phyloP scores from a whole-genome alignment of 37 sponge, comb jelly and placozoan species.

The Halichondria panicea region DNA sequence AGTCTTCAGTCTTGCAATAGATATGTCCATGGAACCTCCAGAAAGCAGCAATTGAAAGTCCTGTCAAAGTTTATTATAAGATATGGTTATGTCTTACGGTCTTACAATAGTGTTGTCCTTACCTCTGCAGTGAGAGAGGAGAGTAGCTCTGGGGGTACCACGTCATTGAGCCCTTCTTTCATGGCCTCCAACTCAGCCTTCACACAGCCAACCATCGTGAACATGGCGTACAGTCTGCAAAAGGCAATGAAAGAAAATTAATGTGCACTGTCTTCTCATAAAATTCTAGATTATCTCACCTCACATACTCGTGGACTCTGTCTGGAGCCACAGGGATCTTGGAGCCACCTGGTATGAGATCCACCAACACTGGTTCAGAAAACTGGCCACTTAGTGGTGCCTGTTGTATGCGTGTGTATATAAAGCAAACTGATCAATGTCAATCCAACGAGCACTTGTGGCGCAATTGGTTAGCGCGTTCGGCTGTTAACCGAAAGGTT shows the following conservation, averaged over 20 bases:
- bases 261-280: neutral
- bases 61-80: conserved; percentile 17
- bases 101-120: no score
- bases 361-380: conserved; percentile 53
- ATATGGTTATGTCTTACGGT: neutral
- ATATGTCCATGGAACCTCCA: conserved; percentile 85
- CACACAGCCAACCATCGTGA: conserved; percentile 83
- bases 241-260: no score
- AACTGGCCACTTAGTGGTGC: conserved; percentile 50
- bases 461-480: no score
- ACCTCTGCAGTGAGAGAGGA: conserved; percentile 88
- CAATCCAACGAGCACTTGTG: no score
- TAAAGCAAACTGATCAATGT: neutral
- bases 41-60: conserved; percentile 92
- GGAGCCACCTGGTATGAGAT: conserved; percentile 77
- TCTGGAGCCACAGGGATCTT: conserved; percentile 82
- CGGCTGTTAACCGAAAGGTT: no score
- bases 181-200: conserved; percentile 78
- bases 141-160: conserved; percentile 80
- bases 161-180: conserved; percentile 74
- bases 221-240: conserved; percentile 75
- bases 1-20: conserved; percentile 68
- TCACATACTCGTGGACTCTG: conserved; percentile 83
- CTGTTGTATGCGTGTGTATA: conserved; percentile 16
- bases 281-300: conserved; percentile 19